phyloP scores from a whole-genome alignment of 2,113 vertebrate genomes.

The Calidris pygmaea region DNA sequence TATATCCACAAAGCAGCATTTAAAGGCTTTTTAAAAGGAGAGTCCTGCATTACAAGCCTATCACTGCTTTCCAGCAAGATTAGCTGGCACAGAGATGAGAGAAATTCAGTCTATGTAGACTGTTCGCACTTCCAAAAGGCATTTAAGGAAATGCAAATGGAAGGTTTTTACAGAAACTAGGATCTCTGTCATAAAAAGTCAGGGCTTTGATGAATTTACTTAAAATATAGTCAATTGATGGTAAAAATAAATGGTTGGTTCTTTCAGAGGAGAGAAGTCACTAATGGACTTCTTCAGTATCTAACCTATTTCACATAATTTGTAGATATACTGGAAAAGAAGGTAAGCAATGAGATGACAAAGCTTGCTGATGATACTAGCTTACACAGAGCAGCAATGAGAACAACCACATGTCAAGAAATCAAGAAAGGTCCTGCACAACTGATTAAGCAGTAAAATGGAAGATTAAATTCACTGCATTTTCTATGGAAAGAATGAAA shows the following conservation, averaged over 20 bases:
- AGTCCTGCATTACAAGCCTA: background rate
- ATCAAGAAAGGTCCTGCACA: background rate
- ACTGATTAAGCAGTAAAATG: background rate
- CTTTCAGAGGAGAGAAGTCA: background rate
- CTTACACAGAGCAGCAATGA: background rate
- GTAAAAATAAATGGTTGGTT: background rate
- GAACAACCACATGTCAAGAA: background rate
- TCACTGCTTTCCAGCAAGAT: background rate
- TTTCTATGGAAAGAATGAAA: background rate
- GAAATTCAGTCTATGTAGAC: background rate
- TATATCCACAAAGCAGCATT: background rate
- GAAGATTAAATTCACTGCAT: background rate
- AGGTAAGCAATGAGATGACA: background rate
- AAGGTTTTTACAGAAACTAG: background rate
- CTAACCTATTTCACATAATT: background rate
- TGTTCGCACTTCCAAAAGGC: background rate
- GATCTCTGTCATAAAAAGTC: background rate
- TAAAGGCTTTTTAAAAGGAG: background rate
- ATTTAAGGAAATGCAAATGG: background rate
- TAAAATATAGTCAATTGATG: background rate
- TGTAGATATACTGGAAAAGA: background rate
- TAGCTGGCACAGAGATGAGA: background rate
- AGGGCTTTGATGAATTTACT: background rate
- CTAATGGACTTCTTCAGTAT: background rate
- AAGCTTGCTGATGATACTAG: background rate